These are phyloP conservation scores for Malachius bipustulatus DNA, from an alignment of 2,888 invertebrate species.

Conservation along the genomic window DNA sequence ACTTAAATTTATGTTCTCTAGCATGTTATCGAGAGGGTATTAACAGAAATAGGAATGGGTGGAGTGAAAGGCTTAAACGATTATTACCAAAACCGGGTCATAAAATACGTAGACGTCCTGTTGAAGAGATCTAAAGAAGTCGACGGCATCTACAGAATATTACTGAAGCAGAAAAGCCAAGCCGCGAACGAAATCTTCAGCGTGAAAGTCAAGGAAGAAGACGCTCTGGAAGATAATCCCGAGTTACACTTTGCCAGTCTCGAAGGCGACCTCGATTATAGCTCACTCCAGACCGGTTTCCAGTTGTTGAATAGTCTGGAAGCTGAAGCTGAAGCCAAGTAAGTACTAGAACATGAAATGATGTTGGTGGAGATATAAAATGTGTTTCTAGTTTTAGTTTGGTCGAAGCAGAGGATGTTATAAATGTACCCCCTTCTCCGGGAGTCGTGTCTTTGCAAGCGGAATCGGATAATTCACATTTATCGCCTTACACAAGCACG, in stretches of 20 bases:
- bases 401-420: too few species aligned
- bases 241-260: conserved; percentile 29
- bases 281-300: conserved; percentile 29
- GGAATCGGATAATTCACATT: too few species aligned
- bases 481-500: too few species aligned
- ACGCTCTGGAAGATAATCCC: conserved; percentile 26
- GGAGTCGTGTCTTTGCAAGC: too few species aligned
- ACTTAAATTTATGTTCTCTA: conserved; percentile 25
- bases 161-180: conserved; percentile 20
- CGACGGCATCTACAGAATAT: conserved; percentile 25
- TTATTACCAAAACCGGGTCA: conserved; percentile 42
- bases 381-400: too few species aligned
- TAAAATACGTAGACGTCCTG: conserved; percentile 31
- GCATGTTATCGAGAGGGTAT: conserved; percentile 48
- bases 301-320: conserved; percentile 32
- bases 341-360: too few species aligned
- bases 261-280: conserved; percentile 25
- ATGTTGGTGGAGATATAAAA: too few species aligned
- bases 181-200: conserved; percentile 20
- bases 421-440: too few species aligned
- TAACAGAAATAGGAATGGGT: conserved; percentile 48
- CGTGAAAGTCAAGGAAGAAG: conserved; percentile 28
- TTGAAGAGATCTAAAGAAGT: conserved; percentile 28
- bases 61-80: conserved; percentile 44
- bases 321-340: conserved; percentile 26